phyloP scores from a whole-genome alignment of 2,113 vertebrate genomes.

The Propithecus coquereli region DNA sequence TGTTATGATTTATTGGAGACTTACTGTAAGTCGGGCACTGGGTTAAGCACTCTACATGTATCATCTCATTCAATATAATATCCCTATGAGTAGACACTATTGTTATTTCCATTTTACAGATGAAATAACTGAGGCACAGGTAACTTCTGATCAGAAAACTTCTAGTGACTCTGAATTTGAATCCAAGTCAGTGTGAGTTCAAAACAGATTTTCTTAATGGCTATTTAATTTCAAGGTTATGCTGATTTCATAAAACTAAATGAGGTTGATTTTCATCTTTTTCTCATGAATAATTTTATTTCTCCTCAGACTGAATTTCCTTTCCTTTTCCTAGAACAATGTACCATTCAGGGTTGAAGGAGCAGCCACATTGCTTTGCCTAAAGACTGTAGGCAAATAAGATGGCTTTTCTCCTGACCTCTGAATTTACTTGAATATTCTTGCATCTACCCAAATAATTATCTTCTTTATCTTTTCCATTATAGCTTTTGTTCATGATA shows the following conservation, averaged over 20 bases:
- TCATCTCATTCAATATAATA: background rate
- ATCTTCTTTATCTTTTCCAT: background rate
- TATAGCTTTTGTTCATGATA: background rate
- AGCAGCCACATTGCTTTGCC: background rate
- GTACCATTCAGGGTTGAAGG: background rate
- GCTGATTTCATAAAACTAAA: background rate
- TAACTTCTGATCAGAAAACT: background rate
- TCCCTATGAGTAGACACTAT: background rate
- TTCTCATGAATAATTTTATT: background rate
- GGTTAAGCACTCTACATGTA: background rate
- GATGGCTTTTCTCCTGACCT: background rate
- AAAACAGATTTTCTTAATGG: background rate
- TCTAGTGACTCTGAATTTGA: background rate
- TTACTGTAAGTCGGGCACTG: background rate
- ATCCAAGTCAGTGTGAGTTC: background rate
- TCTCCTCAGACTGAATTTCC: background rate
- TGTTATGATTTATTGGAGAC: background rate
- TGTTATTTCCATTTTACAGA: background rate
- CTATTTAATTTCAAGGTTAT: background rate
- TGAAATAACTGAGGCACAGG: background rate
- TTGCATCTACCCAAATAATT: background rate
- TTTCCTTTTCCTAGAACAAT: background rate
- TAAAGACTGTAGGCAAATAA: background rate
- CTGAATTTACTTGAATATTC: background rate
- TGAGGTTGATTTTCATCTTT: background rate